phyloP scores from a whole-genome alignment of 2,888 invertebrate species.

The Brassicogethes aeneus region DNA sequence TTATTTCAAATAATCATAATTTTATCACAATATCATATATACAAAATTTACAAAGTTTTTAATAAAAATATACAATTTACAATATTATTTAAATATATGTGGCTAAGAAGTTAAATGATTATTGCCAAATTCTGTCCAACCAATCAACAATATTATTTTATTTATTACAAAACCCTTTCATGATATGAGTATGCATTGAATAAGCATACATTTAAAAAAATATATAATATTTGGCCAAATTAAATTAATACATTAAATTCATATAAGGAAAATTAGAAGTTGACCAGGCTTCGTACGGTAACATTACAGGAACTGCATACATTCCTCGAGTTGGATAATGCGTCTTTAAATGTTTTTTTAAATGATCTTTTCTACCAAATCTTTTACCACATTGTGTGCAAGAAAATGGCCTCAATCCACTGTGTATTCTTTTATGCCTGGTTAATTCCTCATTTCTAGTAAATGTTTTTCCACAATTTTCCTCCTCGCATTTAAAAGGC shows the following conservation, averaged over 20 bases:
- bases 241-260: neutral
- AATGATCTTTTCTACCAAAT: conserved; percentile 88
- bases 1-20: too few relatives aligned
- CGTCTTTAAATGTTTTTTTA: conserved; percentile 88
- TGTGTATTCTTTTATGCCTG: conserved; percentile 84
- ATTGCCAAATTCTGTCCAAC: too few relatives aligned
- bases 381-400: conserved; percentile 85
- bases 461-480: conserved; percentile 81
- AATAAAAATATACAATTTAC: too few relatives aligned
- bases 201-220: too few relatives aligned
- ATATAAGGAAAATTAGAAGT: conserved; percentile 10
- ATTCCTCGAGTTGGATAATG: conserved; percentile 54
- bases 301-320: conserved; percentile 39
- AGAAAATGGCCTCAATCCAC: conserved; percentile 76
- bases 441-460: conserved; percentile 88
- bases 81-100: too few relatives aligned
- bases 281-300: conserved; percentile 37
- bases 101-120: too few relatives aligned
- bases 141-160: too few relatives aligned
- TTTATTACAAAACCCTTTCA: too few relatives aligned
- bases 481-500: conserved; percentile 79
- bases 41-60: too few relatives aligned
- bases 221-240: too few relatives aligned
- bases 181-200: too few relatives aligned
- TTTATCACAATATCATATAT: too few relatives aligned